Evolutionary conservation across 2,888 invertebrate genomes (phyloP).

Genomic region (Panopea generosa): DNA sequence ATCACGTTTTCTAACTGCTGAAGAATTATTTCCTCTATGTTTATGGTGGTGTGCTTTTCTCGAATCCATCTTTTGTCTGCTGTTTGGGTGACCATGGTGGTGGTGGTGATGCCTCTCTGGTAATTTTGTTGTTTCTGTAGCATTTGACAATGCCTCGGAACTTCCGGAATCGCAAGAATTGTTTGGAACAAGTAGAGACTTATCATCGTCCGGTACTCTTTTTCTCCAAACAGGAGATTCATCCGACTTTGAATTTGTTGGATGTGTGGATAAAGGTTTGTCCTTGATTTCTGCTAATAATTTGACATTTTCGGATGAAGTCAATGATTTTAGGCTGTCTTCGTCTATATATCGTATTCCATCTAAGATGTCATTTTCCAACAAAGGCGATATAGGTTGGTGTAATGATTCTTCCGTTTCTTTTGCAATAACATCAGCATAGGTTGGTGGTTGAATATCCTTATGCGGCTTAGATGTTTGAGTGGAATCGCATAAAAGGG

Average conservation of each 20-base stretch:
- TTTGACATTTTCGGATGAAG: constrained; percentile 76
- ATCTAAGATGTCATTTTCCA: constrained; percentile 72
- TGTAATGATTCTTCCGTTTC: constrained; percentile 31
- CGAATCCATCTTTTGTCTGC: neutral
- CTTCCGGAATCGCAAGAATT: constrained; percentile 63
- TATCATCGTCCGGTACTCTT: constrained; percentile 59
- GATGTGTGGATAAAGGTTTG: constrained; percentile 7
- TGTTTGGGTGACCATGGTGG: neutral
- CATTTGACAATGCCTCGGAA: constrained; percentile 52
- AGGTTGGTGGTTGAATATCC: constrained; percentile 8
- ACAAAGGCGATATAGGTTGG: constrained; percentile 53
- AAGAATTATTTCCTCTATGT: constrained; percentile 20
- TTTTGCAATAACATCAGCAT: constrained; percentile 22
- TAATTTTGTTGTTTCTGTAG: constrained; percentile 22
- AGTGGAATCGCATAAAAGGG: constrained; percentile 30
- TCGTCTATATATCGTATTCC: constrained; percentile 83
- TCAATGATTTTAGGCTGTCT: constrained; percentile 79
- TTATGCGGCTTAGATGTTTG: constrained; percentile 31
- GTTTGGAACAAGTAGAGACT: constrained; percentile 61
- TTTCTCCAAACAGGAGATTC: constrained; percentile 77
- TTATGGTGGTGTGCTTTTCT: constrained; percentile 12
- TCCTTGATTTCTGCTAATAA: constrained; percentile 70
- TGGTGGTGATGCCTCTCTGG: constrained; percentile 17
- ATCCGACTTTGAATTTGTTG: constrained; percentile 17
- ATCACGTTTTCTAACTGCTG: constrained; percentile 5